These are phyloP conservation scores for Platycheirus rosarum DNA, from an alignment of 2,888 invertebrate species.

Conservation along the genomic window DNA sequence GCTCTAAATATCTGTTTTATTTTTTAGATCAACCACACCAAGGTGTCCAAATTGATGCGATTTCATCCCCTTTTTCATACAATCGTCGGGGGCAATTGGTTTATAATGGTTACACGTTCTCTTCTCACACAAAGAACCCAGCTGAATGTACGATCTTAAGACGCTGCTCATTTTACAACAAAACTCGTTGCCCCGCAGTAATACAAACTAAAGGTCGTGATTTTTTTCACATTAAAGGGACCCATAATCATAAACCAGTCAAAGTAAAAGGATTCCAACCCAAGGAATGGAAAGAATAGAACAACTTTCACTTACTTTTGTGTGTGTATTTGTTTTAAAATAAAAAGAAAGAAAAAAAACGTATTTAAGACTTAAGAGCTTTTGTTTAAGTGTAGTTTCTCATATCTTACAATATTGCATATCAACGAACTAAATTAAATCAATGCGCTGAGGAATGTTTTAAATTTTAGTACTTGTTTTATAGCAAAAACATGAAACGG, in stretches of 20 bases:
- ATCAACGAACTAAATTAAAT: too few relatives aligned
- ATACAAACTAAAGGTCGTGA: slow-evolving; percentile 79
- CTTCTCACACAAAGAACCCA: slow-evolving; percentile 77
- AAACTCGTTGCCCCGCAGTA: slow-evolving; percentile 77
- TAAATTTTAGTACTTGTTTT: too few relatives aligned
- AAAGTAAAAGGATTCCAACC: slow-evolving; percentile 76
- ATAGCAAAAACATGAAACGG: too few relatives aligned
- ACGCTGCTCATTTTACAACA: slow-evolving; percentile 79
- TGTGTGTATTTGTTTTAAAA: neutral
- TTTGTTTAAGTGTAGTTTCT: too few relatives aligned
- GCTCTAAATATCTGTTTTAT: slow-evolving; percentile 11
- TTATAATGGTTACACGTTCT: slow-evolving; percentile 78
- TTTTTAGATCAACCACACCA: slow-evolving; percentile 32
- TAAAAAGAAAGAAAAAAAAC: neutral
- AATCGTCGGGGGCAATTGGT: slow-evolving; percentile 81
- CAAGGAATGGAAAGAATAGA: slow-evolving; percentile 69
- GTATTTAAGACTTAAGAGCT: neutral
- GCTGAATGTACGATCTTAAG: slow-evolving; percentile 78
- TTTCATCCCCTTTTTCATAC: slow-evolving; percentile 76
- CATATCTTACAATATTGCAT: too few relatives aligned
- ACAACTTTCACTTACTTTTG: neutral
- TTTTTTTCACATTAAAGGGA: slow-evolving; percentile 75
- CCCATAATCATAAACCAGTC: slow-evolving; percentile 79
- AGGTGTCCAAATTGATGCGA: slow-evolving; percentile 8
- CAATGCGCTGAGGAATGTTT: too few relatives aligned